Percentiles rank a stretch among this genome's conserved stretches.
Evolutionary conservation across 92 coral and sea anemone genomes (phyloP).

Genomic region (Bergia sp.): DNA sequence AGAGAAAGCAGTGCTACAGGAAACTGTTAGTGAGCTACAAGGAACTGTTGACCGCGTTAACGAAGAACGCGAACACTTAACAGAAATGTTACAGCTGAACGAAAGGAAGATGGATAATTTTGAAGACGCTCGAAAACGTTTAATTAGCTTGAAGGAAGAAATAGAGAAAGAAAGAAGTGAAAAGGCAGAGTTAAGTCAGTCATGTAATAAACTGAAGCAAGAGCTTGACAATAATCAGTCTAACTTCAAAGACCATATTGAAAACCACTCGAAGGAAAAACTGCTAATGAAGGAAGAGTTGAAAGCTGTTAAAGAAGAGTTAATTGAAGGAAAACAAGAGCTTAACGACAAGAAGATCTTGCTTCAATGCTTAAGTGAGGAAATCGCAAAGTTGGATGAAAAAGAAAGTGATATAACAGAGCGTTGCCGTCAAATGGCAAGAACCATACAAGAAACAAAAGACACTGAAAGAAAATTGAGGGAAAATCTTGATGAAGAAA

Average conservation of each 20-base stretch:
- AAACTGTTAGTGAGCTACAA: not conserved
- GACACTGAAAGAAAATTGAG: conserved; percentile 26
- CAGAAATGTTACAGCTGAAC: conserved; percentile 40
- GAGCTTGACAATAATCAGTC: conserved; percentile 22
- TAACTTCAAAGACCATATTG: conserved; percentile 22
- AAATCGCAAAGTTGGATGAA: conserved; percentile 55
- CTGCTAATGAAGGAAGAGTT: conserved; percentile 5
- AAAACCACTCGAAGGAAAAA: conserved; percentile 22
- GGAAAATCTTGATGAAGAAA: conserved; percentile 51
- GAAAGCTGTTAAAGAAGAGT: conserved; percentile 2
- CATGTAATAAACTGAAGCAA: conserved; percentile 16
- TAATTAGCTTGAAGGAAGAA: conserved; percentile 44
- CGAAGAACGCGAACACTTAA: conserved; percentile 20
- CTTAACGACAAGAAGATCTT: conserved; percentile 45
- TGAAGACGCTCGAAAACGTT: conserved; percentile 40
- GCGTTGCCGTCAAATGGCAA: conserved; percentile 30
- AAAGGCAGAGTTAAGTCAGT: conserved; percentile 31
- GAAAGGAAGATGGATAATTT: conserved; percentile 38
- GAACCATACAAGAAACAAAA: conserved; percentile 36
- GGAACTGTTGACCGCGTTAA: not conserved
- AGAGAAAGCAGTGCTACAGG: not conserved
- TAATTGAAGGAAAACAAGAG: conserved; percentile 43
- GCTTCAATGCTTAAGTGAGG: conserved; percentile 53
- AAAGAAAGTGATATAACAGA: conserved; percentile 43
- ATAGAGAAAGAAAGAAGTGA: conserved; percentile 50